These are phyloP conservation scores for Vesta saturnalis DNA, from an alignment of 2,888 invertebrate genomes.

Conservation along the genomic window DNA sequence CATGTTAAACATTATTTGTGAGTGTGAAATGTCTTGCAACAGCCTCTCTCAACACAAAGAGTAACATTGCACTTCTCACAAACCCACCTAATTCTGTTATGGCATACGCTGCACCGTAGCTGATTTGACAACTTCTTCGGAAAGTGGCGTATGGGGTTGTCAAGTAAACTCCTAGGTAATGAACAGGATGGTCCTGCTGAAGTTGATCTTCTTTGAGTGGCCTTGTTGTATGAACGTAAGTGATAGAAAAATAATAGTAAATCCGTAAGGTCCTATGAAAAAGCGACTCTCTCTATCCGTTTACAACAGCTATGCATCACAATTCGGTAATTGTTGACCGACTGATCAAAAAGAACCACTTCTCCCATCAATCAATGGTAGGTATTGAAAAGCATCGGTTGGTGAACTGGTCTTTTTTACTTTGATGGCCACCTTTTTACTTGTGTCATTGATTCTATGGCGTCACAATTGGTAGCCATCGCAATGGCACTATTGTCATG, in stretches of 20 bases:
- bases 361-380: conserved; percentile 28
- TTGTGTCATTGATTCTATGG: background rate
- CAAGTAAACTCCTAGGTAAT: background rate
- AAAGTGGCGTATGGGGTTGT: background rate
- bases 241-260: background rate
- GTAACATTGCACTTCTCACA: background rate
- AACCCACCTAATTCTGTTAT: background rate
- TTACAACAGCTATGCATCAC: background rate
- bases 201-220: background rate
- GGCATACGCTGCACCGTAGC: background rate
- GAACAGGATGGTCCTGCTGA: background rate
- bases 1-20: too few species aligned
- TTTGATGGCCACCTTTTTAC: too few species aligned
- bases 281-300: background rate
- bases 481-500: background rate
- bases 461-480: background rate
- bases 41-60: background rate
- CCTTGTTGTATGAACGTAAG: background rate
- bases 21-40: too few species aligned
- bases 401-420: background rate
- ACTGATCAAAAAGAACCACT: conserved; percentile 27
- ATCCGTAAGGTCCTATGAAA: background rate
- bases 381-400: background rate
- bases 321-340: conserved; percentile 23
- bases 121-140: background rate